Evolutionary conservation across 2,113 vertebrate species (phyloP).

Genomic region (Vulpes vulpes): DNA sequence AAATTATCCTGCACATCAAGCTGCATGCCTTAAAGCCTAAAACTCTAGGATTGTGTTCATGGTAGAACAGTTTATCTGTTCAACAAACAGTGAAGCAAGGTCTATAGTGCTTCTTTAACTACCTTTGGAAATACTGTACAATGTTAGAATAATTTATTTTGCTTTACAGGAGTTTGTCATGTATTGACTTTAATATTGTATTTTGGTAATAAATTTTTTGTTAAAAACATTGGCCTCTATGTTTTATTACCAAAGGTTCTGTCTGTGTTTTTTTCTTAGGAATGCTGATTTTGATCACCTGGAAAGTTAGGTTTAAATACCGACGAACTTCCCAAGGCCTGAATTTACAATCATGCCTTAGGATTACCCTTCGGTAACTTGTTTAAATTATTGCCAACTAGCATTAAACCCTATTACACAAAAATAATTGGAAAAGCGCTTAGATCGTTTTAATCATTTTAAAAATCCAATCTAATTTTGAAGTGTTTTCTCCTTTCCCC

Average conservation of each 20-base stretch:
- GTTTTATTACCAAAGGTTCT: constrained; percentile 51
- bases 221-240: constrained; percentile 85
- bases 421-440: neutral
- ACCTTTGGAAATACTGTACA: constrained; percentile 90
- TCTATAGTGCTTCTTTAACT: constrained; percentile 87
- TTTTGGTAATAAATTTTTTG: constrained; percentile 98
- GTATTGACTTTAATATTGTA: constrained; percentile 95
- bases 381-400: neutral
- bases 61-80: constrained; percentile 81
- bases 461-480: neutral
- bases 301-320: constrained; percentile 26
- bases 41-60: constrained; percentile 83
- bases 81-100: constrained; percentile 84
- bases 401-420: neutral
- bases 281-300: neutral
- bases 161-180: constrained; percentile 93
- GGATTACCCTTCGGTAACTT: neutral
- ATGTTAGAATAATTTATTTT: constrained; percentile 96
- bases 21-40: constrained; percentile 91
- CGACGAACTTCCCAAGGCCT: neutral
- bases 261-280: neutral
- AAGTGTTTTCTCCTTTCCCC: neutral
- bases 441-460: neutral
- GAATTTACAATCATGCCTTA: neutral
- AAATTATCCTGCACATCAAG: constrained; percentile 86